These are phyloP conservation scores for Camponotus pennsylvanicus DNA, from an alignment of 1,140 invertebrate species.

Conservation along the genomic window DNA sequence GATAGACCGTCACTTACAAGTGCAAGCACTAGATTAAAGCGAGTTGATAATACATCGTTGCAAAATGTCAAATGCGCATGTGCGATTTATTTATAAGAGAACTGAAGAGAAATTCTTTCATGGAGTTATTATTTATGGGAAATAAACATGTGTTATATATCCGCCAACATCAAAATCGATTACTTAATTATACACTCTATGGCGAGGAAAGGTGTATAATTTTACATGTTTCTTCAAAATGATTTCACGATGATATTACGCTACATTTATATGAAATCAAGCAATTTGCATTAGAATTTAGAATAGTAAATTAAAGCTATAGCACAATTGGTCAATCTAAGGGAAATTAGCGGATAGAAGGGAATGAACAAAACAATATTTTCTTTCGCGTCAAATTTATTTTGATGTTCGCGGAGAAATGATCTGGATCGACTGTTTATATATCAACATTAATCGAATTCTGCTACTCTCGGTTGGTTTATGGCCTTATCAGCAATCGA, in stretches of 20 bases:
- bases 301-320: neutral
- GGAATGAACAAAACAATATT: neutral
- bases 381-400: neutral
- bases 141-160: neutral
- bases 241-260: neutral
- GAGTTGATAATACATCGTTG: neutral
- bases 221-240: neutral
- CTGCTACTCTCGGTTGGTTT: neutral
- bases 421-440: neutral
- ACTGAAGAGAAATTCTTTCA: neutral
- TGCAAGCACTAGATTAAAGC: neutral
- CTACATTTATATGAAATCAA: neutral
- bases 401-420: neutral
- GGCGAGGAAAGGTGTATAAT: neutral
- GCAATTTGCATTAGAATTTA: neutral
- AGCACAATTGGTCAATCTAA: too few relatives aligned
- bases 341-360: neutral
- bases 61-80: neutral
- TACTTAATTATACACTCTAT: neutral
- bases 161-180: neutral
- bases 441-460: neutral
- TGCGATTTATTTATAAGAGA: neutral
- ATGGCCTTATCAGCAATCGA: slow-evolving; percentile 21
- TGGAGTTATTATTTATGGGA: neutral
- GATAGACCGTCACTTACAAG: neutral